Evolutionary conservation across 2,888 invertebrate species (phyloP).

Genomic region (Candidula unifasciata): DNA sequence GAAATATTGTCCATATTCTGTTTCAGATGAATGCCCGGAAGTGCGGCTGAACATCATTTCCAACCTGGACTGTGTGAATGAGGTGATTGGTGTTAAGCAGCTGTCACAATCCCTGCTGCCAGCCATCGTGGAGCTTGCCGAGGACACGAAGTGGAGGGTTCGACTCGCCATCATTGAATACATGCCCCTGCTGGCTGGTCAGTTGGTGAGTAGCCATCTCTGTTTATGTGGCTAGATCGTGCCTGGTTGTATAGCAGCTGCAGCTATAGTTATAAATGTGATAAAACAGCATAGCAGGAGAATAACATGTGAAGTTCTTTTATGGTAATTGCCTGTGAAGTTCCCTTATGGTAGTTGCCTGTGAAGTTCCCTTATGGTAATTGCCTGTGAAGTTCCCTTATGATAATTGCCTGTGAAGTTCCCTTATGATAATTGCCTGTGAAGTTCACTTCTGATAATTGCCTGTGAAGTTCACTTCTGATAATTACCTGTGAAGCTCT

Average conservation of each 20-base stretch:
- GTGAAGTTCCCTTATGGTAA: no score
- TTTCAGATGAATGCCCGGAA: constrained; percentile 91
- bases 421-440: no score
- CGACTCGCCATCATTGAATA: constrained; percentile 93
- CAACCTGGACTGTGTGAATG: constrained; percentile 98
- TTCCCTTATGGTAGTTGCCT: no score
- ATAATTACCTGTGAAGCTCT: no score
- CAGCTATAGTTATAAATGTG: not conserved
- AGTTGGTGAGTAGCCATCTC: constrained; percentile 81
- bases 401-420: no score
- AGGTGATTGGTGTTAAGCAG: constrained; percentile 84
- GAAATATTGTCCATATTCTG: no score
- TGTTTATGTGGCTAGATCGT: not conserved
- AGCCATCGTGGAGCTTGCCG: constrained; percentile 98
- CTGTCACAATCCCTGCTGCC: constrained; percentile 95
- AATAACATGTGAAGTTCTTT: not conserved
- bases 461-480: no score
- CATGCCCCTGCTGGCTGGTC: constrained; percentile 98
- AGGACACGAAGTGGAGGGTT: constrained; percentile 99
- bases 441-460: no score
- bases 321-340: no score
- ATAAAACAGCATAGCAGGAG: not conserved
- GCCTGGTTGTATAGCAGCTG: not conserved
- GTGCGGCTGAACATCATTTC: constrained; percentile 99
- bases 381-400: no score